Conservation (phyloP, 2,113 vertebrate genomes). For the Phrynocephalus versicolor region DNA sequence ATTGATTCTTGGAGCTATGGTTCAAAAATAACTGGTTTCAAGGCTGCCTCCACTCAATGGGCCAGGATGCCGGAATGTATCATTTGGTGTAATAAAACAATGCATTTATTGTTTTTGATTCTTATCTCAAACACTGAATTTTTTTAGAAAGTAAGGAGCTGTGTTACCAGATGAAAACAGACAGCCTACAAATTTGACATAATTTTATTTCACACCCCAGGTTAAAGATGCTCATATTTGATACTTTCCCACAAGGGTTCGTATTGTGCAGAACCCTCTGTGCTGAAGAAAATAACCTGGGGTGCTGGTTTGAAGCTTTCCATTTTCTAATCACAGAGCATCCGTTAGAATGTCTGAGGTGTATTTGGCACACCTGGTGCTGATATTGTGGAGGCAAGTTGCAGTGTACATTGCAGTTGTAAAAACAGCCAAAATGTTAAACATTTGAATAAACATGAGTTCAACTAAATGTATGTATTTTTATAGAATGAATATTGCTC, state of each 20-base stretch:
- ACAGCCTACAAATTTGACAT: no score
- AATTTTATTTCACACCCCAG: background rate
- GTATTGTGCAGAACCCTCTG: background rate
- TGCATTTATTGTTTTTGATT: no score
- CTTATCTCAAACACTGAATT: no score
- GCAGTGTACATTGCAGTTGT: background rate
- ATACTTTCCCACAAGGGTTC: background rate
- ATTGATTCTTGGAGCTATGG: no score
- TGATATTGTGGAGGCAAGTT: background rate
- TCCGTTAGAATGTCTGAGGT: background rate
- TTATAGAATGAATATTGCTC: background rate
- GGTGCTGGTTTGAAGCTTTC: background rate
- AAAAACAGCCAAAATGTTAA: background rate
- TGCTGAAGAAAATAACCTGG: background rate
- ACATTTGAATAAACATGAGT: background rate
- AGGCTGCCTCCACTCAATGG: background rate
- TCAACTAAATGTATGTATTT: background rate
- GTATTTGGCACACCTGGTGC: background rate
- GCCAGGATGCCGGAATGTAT: background rate
- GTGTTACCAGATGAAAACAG: no score
- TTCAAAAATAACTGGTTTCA: no score
- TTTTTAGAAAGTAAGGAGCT: background rate
- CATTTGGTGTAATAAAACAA: no score
- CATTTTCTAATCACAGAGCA: background rate
- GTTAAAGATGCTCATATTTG: background rate